phyloP scores from a whole-genome alignment of 2,113 vertebrate species.

The Cheirogaleus medius region DNA sequence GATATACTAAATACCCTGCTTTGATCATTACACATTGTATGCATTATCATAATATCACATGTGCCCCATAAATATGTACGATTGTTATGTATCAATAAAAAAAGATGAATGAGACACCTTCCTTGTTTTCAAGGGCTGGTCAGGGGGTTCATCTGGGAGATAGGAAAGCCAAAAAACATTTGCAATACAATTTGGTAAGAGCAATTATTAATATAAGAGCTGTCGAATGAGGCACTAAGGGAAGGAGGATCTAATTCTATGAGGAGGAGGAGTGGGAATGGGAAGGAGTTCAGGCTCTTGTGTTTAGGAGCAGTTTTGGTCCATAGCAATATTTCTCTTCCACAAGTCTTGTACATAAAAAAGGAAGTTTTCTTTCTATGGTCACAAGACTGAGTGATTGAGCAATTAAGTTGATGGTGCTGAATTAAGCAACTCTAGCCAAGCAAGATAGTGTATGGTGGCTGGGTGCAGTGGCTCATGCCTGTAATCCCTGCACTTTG shows the following conservation, averaged over 20 bases:
- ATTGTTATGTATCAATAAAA: neutral
- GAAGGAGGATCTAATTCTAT: neutral
- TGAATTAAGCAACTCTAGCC: neutral
- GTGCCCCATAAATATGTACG: neutral
- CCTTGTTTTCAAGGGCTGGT: neutral
- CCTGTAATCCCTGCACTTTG: too few species aligned
- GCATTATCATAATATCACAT: neutral
- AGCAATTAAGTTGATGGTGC: neutral
- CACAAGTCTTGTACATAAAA: neutral
- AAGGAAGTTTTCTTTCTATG: neutral
- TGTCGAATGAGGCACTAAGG: neutral
- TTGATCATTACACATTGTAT: neutral
- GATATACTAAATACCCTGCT: neutral
- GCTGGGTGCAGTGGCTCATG: too few species aligned
- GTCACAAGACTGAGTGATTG: neutral
- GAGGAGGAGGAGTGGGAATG: accelerated
- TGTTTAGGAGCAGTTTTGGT: neutral
- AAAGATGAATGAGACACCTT: neutral
- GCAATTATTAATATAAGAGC: neutral
- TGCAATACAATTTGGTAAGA: neutral
- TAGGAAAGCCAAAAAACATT: neutral
- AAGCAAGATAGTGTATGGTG: neutral
- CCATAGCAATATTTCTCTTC: neutral
- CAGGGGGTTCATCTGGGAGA: neutral
- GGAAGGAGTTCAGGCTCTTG: neutral